These are phyloP conservation scores for Saturnia japonica DNA, from an alignment of 2,888 invertebrate species.

Conservation along the genomic window DNA sequence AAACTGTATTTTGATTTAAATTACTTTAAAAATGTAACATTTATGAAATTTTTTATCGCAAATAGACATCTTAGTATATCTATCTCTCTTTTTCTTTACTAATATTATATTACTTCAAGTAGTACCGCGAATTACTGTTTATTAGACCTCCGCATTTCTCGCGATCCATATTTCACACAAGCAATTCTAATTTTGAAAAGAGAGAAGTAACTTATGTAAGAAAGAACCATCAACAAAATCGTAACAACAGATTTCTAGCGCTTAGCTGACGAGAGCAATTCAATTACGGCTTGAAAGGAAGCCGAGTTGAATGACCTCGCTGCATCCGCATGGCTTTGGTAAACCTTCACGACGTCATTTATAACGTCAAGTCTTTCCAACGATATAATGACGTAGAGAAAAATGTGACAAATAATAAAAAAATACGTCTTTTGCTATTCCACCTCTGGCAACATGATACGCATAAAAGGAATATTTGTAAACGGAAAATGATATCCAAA, in stretches of 20 bases:
- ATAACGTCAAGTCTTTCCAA: not conserved
- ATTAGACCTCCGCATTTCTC: not conserved
- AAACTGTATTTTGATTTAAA: too few relatives aligned
- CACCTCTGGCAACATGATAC: not conserved
- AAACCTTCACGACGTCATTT: not conserved
- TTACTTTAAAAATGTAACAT: too few relatives aligned
- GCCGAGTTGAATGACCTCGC: not conserved
- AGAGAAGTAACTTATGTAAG: not conserved
- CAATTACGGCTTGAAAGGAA: not conserved
- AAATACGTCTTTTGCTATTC: not conserved
- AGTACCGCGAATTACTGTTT: not conserved
- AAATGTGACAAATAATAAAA: slow-evolving; percentile 2
- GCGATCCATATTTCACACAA: not conserved
- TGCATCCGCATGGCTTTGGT: not conserved
- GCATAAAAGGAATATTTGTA: not conserved
- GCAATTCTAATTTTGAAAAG: not conserved
- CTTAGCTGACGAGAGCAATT: not conserved
- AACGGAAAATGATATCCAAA: not conserved
- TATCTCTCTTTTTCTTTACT: not conserved
- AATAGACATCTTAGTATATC: not conserved
- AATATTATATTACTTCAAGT: too few relatives aligned
- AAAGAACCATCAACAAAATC: not conserved
- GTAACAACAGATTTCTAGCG: not conserved
- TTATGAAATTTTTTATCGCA: not conserved
- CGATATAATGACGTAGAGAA: not conserved